phyloP scores from a whole-genome alignment of 2,113 vertebrate genomes.

The Lasiurus cinereus region DNA sequence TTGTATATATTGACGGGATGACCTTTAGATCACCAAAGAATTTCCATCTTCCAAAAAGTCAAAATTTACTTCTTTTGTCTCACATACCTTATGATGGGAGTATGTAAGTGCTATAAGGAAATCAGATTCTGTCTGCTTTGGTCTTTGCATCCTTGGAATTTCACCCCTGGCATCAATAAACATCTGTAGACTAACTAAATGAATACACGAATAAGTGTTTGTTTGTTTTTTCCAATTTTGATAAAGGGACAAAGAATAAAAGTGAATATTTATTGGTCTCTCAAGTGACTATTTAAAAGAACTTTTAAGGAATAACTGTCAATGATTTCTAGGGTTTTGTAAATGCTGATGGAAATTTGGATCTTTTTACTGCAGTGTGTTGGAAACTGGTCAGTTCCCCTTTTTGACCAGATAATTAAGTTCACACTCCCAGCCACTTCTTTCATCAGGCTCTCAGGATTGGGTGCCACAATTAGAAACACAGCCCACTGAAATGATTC shows the following conservation, averaged over 20 bases:
- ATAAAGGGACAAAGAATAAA: not conserved
- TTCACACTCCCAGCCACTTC: not conserved
- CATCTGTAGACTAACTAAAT: not conserved
- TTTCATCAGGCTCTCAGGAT: too few relatives aligned
- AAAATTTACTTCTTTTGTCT: not conserved
- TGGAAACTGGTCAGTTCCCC: not conserved
- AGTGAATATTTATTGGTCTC: not conserved
- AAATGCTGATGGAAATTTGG: not conserved
- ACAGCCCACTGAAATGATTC: not conserved
- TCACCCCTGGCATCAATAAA: not conserved
- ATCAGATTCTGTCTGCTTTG: not conserved
- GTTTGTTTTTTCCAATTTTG: conserved; percentile 12
- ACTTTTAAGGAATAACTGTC: not conserved
- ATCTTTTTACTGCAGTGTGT: not conserved
- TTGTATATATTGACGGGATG: not conserved
- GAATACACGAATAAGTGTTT: not conserved
- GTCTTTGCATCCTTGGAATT: not conserved
- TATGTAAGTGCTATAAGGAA: not conserved
- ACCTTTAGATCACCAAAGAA: conserved; percentile 51
- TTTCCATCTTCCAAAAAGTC: not conserved
- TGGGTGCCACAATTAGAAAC: not conserved
- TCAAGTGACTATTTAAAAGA: not conserved
- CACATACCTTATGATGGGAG: not conserved
- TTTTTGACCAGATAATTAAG: not conserved
- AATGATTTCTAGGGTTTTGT: not conserved